Base-by-base conservation (phyloP, 2,888 invertebrate species). In the Parasteatoda lunata region DNA sequence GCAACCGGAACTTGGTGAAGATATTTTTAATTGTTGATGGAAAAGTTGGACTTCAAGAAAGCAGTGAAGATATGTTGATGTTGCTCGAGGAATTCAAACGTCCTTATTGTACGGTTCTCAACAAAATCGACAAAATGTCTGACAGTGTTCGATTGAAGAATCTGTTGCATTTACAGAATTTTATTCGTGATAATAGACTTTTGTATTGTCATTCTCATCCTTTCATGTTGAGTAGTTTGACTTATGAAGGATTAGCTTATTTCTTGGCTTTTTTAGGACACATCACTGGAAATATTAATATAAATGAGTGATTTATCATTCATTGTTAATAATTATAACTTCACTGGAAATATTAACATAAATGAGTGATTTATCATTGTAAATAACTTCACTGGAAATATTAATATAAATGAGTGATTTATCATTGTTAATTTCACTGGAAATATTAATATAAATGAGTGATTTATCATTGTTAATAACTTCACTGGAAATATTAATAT, bases 11-110 rank as follows among this genome's bases (percentile, higher is more conserved):
- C 68, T 77, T 89, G 54, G 68, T 71, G 2, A 70, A 77, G 64
- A 84, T 76, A 30, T 88, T 89, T 70, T 71, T 89, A 9, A 47
- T 89, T 15, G 73, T 86, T 64, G 89, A 89, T 80, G 77, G 78
- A 11, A 52, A 80, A 5, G 13, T 52, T 69, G 89, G 89, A 8
- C 64, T 89, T 13, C 13, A 48, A 47, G 15, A 78, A 13, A 64
- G 11, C n/a, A 89, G 89, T 59, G 68, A 71, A 11, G 48, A 59
- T 59, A 83, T 84, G 45, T 59, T 89, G 30, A 48, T 70, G 59
- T 78, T 89, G 81, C 54, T 89, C 45, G 89, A 89, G 78, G 75
- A 69, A 47, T 77, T 15, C 78, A 30, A 51, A 69, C 45, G 51
- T 3, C 79, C 86, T 15, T 88, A 87, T 77, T 84, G 77, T 13